Evolutionary conservation across 2,113 vertebrate species (phyloP).

Genomic region (Rallus limicola): DNA sequence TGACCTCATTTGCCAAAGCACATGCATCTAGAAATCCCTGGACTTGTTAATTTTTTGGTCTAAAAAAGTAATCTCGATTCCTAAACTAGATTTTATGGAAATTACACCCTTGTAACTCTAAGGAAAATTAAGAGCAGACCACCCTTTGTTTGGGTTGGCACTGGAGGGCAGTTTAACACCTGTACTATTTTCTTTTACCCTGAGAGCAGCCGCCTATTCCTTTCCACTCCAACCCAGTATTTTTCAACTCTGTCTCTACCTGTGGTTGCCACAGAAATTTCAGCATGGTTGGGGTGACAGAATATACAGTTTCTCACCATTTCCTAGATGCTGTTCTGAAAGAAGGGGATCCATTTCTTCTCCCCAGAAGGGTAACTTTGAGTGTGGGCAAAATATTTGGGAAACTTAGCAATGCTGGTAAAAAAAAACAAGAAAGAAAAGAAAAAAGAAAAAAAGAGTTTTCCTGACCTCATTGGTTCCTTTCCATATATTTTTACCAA

Average conservation of each 20-base stretch:
- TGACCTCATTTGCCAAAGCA: neutral
- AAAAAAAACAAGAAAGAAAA: neutral
- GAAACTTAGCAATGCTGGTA: neutral
- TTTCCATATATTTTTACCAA: neutral
- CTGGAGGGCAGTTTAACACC: constrained; percentile 24
- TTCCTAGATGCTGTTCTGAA: neutral
- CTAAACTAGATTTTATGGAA: neutral
- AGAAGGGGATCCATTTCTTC: neutral
- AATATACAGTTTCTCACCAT: neutral
- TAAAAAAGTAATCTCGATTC: neutral
- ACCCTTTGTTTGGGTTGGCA: constrained; percentile 58
- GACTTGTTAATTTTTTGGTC: constrained; percentile 21
- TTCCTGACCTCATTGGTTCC: neutral
- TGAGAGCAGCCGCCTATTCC: neutral
- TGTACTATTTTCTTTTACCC: constrained; percentile 13
- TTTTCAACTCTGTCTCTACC: constrained; percentile 6
- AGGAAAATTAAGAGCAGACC: constrained; percentile 28
- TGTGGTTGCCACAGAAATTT: neutral
- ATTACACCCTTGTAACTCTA: neutral
- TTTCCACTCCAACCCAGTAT: neutral
- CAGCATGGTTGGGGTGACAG: neutral
- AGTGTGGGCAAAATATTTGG: neutral
- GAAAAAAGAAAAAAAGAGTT: neutral
- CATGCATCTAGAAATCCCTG: neutral
- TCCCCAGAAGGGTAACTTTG: neutral